Conservation (phyloP, 2,113 vertebrate genomes). For the Barnardius zonarius region DNA sequence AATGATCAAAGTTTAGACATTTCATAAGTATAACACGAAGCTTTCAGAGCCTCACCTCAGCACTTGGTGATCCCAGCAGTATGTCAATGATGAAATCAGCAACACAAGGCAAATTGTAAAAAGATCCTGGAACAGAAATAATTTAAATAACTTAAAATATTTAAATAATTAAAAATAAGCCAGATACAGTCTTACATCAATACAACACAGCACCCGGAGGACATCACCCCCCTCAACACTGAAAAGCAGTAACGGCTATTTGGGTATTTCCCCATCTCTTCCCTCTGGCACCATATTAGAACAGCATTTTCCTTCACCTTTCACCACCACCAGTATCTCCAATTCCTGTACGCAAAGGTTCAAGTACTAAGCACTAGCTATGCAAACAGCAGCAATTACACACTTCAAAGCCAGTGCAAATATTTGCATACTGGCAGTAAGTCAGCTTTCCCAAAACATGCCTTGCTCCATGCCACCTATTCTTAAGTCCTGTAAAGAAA, state of each 20-base stretch:
- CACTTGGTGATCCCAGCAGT: constrained; percentile 92
- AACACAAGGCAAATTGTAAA: constrained; percentile 93
- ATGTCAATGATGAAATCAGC: constrained; percentile 97
- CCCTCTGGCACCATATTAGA: background rate
- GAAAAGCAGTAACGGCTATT: background rate
- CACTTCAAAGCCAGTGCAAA: background rate
- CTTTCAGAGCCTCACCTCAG: constrained; percentile 81
- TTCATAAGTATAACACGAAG: background rate
- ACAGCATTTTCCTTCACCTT: background rate
- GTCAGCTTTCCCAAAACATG: background rate
- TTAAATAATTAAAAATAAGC: background rate
- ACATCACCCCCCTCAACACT: background rate
- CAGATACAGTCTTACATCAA: background rate
- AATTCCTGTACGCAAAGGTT: background rate
- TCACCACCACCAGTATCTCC: background rate
- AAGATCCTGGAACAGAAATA: constrained; percentile 80
- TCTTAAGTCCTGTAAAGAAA: background rate
- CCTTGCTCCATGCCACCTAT: background rate
- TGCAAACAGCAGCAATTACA: constrained; percentile 11
- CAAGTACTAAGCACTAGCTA: background rate
- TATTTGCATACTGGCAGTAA: constrained; percentile 11
- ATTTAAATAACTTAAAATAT: background rate
- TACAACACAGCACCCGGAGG: background rate
- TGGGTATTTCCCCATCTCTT: background rate
- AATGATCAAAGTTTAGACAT: background rate